Percentiles rank a stretch among this genome's conserved stretches.
These are phyloP conservation scores for Tribolium castaneum DNA, from an alignment of 1,140 invertebrate species.

Conservation along the genomic window DNA sequence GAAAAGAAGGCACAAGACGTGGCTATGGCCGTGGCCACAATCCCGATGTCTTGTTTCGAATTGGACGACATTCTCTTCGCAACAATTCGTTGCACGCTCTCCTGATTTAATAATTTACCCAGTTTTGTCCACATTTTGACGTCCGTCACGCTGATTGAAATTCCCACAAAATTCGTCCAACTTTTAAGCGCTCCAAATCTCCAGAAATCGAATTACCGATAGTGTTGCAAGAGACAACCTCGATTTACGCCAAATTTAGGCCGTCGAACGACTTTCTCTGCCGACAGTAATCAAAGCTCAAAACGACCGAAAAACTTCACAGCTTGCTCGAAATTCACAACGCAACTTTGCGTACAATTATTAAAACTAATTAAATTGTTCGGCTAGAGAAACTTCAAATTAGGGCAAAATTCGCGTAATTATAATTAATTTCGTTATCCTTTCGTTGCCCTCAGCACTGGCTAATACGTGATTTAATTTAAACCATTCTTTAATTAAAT, in stretches of 20 bases:
- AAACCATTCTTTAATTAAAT: neutral
- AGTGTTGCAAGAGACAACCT: neutral
- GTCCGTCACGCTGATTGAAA: neutral
- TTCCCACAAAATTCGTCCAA: neutral
- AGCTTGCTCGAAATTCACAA: neutral
- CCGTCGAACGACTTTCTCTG: neutral
- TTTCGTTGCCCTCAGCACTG: neutral
- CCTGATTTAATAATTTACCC: neutral
- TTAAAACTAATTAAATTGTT: conserved; percentile 11
- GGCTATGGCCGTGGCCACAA: neutral
- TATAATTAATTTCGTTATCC: conserved; percentile 21
- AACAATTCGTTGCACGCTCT: neutral
- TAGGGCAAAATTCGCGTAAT: neutral
- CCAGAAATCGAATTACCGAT: neutral
- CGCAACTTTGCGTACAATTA: neutral
- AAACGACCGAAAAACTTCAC: neutral
- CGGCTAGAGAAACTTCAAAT: neutral
- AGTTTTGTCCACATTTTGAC: conserved; percentile 11
- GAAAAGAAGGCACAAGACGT: neutral
- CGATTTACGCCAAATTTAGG: neutral
- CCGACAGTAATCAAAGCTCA: neutral
- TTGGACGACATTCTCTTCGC: neutral
- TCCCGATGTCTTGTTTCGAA: neutral
- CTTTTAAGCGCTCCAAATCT: neutral
- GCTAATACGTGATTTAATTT: neutral